Conservation (phyloP, 2,113 vertebrate species). For the Callithrix jacchus region DNA sequence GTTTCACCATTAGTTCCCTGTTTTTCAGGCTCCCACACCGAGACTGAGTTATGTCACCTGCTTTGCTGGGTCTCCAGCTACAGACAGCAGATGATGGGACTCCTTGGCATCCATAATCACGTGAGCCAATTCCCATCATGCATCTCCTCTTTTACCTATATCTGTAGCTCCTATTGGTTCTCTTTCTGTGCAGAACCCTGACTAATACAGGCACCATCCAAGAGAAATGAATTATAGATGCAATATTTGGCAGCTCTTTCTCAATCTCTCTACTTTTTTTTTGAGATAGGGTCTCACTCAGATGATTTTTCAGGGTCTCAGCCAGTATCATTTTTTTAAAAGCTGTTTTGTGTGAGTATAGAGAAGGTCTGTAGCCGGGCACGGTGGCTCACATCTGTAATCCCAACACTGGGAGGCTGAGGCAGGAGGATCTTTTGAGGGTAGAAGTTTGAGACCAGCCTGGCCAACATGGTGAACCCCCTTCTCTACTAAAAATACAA, state of each 20-base stretch:
- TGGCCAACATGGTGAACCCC: no score
- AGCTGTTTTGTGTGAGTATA: background rate
- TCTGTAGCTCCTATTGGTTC: background rate
- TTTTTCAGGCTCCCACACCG: background rate
- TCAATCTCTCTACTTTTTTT: background rate
- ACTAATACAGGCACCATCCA: background rate
- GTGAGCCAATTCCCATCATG: background rate
- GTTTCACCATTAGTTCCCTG: background rate
- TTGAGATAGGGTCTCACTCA: background rate
- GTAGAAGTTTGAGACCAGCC: no score
- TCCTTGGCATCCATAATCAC: background rate
- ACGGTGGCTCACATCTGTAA: no score
- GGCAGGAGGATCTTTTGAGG: no score
- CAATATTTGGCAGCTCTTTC: background rate
- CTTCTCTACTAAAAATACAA: no score
- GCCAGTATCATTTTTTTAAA: background rate
- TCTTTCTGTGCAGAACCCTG: background rate
- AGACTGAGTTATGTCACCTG: background rate
- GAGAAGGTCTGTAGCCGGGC: background rate
- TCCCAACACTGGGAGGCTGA: no score
- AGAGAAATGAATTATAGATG: background rate
- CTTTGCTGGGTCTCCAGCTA: background rate
- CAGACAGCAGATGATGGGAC: background rate
- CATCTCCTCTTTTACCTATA: background rate
- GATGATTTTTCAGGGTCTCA: background rate